phyloP scores from a whole-genome alignment of 2,888 invertebrate genomes.

The Deladenus siricidicola region DNA sequence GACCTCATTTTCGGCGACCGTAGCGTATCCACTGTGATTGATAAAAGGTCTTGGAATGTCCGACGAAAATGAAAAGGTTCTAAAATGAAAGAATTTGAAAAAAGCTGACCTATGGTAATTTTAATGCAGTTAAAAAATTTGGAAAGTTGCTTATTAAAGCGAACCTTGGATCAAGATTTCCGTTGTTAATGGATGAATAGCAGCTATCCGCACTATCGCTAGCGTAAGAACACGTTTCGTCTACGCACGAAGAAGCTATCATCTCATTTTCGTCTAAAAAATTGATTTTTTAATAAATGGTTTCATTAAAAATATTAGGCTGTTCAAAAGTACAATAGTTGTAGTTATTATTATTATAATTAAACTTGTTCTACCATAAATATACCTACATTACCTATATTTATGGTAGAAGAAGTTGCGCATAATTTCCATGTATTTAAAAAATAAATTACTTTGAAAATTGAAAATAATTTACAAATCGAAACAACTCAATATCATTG shows the following conservation, averaged over 20 bases:
- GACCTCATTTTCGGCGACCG: background rate
- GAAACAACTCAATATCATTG: no score
- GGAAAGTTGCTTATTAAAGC: background rate
- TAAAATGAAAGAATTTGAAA: background rate
- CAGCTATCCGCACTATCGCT: slow-evolving; percentile 41
- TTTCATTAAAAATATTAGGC: no score
- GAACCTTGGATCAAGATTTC: slow-evolving; percentile 16
- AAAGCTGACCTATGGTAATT: background rate
- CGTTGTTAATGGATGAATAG: slow-evolving; percentile 34
- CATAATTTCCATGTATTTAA: no score
- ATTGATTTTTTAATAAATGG: no score
- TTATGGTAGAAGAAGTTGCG: no score
- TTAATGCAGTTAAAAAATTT: background rate
- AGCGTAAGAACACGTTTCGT: slow-evolving; percentile 20
- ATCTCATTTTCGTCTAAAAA: no score
- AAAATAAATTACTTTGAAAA: background rate
- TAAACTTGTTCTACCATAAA: no score
- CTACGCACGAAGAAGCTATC: no score
- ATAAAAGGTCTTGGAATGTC: background rate
- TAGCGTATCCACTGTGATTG: background rate
- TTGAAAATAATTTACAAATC: no score
- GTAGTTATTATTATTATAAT: no score
- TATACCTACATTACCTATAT: no score
- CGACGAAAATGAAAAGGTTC: slow-evolving; percentile 10
- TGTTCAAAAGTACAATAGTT: no score